Evolutionary conservation across 2,888 invertebrate genomes (phyloP).

Genomic region (Agrochola lychnidis): DNA sequence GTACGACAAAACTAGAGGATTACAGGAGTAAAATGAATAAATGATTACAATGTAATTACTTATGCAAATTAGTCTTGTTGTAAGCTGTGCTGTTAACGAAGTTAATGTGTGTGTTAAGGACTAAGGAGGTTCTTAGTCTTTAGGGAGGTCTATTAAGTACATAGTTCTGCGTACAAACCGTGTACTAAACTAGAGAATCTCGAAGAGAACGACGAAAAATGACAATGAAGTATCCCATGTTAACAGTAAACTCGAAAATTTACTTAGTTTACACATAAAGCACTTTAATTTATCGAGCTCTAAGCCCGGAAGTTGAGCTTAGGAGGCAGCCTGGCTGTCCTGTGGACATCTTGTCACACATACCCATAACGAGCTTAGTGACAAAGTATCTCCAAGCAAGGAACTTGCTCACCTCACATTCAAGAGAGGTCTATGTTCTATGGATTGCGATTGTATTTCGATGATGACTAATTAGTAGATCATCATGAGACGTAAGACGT

Average conservation of each 20-base stretch:
- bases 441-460: not conserved
- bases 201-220: no score
- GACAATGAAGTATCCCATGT: not conserved
- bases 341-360: not conserved
- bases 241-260: not conserved
- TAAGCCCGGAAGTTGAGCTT: not conserved
- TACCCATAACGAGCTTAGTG: not conserved
- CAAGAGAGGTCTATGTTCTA: not conserved
- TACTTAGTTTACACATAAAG: not conserved
- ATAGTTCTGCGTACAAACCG: not conserved
- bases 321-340: not conserved
- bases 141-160: not conserved
- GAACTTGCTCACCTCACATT: not conserved
- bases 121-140: not conserved
- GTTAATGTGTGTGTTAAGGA: not conserved
- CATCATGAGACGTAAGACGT: not conserved
- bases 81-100: not conserved
- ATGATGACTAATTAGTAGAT: constrained; percentile 8
- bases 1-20: constrained; percentile 7
- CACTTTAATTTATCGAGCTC: not conserved
- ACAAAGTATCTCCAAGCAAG: not conserved
- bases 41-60: constrained; percentile 17
- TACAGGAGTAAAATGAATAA: not conserved
- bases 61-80: constrained; percentile 18
- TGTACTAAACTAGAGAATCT: not conserved